These are phyloP conservation scores for Ephestia elutella DNA, from an alignment of 1,140 invertebrate genomes.

Conservation along the genomic window DNA sequence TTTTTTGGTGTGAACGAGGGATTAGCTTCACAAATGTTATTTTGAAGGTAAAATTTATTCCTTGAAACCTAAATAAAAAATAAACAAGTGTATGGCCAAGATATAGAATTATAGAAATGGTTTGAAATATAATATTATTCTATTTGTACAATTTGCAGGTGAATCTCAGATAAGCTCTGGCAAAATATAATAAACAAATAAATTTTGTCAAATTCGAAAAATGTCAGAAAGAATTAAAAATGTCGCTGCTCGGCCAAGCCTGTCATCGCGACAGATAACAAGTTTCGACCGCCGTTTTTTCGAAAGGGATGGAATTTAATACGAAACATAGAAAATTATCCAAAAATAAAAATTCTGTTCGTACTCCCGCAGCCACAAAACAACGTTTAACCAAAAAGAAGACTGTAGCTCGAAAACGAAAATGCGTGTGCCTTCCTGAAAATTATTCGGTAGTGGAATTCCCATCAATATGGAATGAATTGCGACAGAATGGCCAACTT, in stretches of 20 bases:
- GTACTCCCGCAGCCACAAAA: constrained; percentile 57
- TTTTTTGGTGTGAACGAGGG: too few species aligned
- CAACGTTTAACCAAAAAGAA: constrained; percentile 61
- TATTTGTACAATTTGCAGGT: too few species aligned
- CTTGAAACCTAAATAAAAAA: too few species aligned
- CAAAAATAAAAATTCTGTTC: constrained; percentile 71
- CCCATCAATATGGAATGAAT: constrained; percentile 78
- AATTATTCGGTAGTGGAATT: constrained; percentile 75
- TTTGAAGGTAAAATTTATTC: too few species aligned
- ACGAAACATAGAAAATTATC: constrained; percentile 73
- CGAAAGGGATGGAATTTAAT: constrained; percentile 73
- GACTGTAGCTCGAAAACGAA: constrained; percentile 60
- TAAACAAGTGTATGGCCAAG: neutral
- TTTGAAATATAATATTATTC: too few species aligned
- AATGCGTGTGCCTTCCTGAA: constrained; percentile 69
- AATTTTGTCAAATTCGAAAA: neutral
- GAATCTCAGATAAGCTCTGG: too few species aligned
- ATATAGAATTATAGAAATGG: too few species aligned
- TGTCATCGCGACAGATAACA: constrained; percentile 65
- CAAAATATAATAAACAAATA: constrained; percentile 4
- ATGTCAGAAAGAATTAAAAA: constrained; percentile 47
- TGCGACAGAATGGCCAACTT: constrained; percentile 75
- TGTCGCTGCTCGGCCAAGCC: constrained; percentile 31
- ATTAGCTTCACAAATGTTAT: too few species aligned
- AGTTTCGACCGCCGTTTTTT: constrained; percentile 72